Conservation (phyloP, 1,140 invertebrate genomes). For the Drosophila rhopaloa region DNA sequence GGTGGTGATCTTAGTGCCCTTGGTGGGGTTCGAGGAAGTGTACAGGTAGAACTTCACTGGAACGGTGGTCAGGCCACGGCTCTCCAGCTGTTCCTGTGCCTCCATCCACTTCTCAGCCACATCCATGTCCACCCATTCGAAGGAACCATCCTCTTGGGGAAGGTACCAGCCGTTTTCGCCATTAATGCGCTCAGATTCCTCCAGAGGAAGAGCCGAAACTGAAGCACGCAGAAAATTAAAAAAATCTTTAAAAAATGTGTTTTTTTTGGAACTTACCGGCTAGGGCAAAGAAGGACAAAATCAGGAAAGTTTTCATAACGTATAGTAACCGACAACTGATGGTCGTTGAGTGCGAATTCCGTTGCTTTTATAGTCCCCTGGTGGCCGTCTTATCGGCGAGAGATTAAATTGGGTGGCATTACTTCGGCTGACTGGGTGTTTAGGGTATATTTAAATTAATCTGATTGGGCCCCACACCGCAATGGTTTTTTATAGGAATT, state of each 20-base stretch:
- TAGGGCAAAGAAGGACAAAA: constrained; percentile 38
- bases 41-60: constrained; percentile 73
- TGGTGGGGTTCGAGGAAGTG: constrained; percentile 60
- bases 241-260: not conserved
- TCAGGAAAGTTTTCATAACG: constrained; percentile 30
- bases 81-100: constrained; percentile 42
- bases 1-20: constrained; percentile 61
- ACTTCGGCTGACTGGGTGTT: constrained; percentile 6
- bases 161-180: constrained; percentile 82
- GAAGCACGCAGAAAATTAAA: not conserved
- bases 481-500: constrained; percentile 19
- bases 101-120: constrained; percentile 61
- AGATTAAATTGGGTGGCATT: constrained; percentile 23
- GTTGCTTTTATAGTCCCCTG: constrained; percentile 34
- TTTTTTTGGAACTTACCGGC: constrained; percentile 40
- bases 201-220: constrained; percentile 57
- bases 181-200: constrained; percentile 63
- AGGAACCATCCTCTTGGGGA: constrained; percentile 67
- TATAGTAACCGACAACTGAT: constrained; percentile 17
- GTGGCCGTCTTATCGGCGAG: constrained; percentile 17
- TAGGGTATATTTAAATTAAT: constrained; percentile 31
- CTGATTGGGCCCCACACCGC: constrained; percentile 1
- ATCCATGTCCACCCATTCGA: constrained; percentile 71
- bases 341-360: not conserved
- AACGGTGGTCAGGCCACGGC: constrained; percentile 44